Conservation (phyloP, 2,888 invertebrate species). For the Sacculina carcini region DNA sequence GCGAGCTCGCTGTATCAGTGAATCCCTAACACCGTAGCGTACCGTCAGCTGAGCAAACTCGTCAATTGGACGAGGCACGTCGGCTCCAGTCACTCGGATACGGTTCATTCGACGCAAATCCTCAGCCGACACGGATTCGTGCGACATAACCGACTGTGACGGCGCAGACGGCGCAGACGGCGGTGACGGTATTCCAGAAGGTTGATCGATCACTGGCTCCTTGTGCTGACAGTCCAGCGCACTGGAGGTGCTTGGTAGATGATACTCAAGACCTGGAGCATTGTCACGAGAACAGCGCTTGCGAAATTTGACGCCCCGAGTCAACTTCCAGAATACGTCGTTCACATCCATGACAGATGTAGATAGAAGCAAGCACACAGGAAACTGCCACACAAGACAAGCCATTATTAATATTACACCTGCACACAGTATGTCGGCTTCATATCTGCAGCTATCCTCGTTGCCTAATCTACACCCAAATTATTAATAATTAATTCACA, state of each 20-base stretch:
- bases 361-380: too few species aligned
- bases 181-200: too few species aligned
- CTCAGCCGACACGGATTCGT: slow-evolving; percentile 20
- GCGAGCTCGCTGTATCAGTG: slow-evolving; percentile 38
- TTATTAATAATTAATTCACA: background rate
- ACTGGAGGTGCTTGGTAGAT: too few species aligned
- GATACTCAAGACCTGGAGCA: background rate
- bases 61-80: slow-evolving; percentile 46
- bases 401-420: too few species aligned
- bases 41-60: slow-evolving; percentile 36
- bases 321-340: slow-evolving; percentile 10
- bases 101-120: slow-evolving; percentile 43
- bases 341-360: background rate
- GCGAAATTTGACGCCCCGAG: slow-evolving; percentile 9
- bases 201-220: too few species aligned
- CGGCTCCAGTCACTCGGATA: slow-evolving; percentile 50
- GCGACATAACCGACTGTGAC: too few species aligned
- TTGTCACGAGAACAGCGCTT: background rate
- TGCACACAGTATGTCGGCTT: too few species aligned
- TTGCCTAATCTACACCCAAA: too few species aligned
- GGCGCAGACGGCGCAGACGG: background rate
- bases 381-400: too few species aligned
- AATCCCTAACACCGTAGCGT: slow-evolving; percentile 29
- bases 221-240: too few species aligned
- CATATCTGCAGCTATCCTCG: too few species aligned